Evolutionary conservation across 2,888 invertebrate species (phyloP).

Genomic region (Lycaena phlaeas): DNA sequence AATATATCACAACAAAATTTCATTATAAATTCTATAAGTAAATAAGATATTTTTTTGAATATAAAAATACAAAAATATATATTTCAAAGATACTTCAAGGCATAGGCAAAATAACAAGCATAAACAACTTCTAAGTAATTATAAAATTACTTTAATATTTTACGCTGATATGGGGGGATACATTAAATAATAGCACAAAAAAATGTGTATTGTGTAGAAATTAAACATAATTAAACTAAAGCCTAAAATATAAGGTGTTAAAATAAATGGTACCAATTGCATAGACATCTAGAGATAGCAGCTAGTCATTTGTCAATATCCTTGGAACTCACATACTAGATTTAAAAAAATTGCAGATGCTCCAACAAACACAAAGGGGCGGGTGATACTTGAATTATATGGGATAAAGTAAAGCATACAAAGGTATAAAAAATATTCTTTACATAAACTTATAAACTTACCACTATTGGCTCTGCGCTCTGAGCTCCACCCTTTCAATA

Average conservation of each 20-base stretch:
- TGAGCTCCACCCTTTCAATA: constrained; percentile 82
- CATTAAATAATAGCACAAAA: constrained; percentile 22
- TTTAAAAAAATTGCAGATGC: constrained; percentile 5
- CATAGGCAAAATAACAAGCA: constrained; percentile 5
- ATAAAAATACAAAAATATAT: too few relatives aligned
- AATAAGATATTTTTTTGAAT: too few relatives aligned
- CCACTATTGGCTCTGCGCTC: constrained; percentile 96
- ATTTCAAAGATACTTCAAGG: too few relatives aligned
- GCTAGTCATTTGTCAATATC: constrained; percentile 28
- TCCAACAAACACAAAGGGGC: constrained; percentile 9
- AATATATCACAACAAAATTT: neutral
- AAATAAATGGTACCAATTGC: constrained; percentile 44
- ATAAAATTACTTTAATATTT: neutral
- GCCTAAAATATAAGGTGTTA: constrained; percentile 23
- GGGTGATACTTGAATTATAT: constrained; percentile 9
- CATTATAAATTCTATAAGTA: too few relatives aligned
- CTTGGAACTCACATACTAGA: constrained; percentile 9
- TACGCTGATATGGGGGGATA: too few relatives aligned
- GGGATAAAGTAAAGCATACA: constrained; percentile 16
- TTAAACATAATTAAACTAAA: constrained; percentile 20
- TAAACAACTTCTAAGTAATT: neutral
- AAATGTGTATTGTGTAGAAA: constrained; percentile 36
- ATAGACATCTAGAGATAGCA: constrained; percentile 68
- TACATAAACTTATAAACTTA: constrained; percentile 84
- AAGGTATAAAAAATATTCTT: constrained; percentile 19